Evolutionary conservation across 2,797 vertebrate species (phyloP).

Genomic region (Enteromius anoplus): DNA sequence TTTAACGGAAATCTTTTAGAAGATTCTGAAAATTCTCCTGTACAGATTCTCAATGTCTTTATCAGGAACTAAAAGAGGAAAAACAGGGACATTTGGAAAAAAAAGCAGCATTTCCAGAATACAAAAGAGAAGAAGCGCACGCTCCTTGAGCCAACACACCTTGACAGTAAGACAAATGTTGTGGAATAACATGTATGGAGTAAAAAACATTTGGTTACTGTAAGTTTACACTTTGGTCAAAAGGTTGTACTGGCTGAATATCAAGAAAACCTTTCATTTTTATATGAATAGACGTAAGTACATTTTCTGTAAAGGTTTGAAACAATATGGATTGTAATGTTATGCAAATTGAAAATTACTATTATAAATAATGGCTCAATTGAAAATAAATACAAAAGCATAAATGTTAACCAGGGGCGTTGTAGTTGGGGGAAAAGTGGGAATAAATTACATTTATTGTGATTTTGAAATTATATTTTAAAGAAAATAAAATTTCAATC

Average conservation of each 20-base stretch:
- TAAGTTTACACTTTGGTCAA: not conserved
- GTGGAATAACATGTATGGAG: not conserved
- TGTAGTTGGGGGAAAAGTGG: too few species aligned
- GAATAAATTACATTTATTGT: too few species aligned
- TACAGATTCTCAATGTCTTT: slow-evolving; percentile 47
- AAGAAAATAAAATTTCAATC: too few species aligned
- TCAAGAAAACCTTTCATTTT: not conserved
- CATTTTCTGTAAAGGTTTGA: not conserved
- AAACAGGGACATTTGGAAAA: not conserved
- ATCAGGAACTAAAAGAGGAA: slow-evolving; percentile 10
- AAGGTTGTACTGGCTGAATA: not conserved
- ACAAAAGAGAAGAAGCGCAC: not conserved
- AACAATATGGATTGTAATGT: not conserved
- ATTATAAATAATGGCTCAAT: not conserved
- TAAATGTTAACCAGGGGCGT: too few species aligned
- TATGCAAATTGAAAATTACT: not conserved
- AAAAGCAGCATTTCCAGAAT: not conserved
- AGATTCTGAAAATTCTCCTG: slow-evolving; percentile 42
- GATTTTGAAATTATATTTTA: too few species aligned
- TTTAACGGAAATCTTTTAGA: slow-evolving; percentile 57
- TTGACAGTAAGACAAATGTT: not conserved
- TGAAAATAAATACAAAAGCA: not conserved
- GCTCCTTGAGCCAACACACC: not conserved
- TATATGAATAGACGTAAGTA: not conserved
- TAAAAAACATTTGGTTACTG: not conserved